Base-by-base conservation (phyloP, 2,113 vertebrate genomes). In the Brachyistius frenatus region DNA sequence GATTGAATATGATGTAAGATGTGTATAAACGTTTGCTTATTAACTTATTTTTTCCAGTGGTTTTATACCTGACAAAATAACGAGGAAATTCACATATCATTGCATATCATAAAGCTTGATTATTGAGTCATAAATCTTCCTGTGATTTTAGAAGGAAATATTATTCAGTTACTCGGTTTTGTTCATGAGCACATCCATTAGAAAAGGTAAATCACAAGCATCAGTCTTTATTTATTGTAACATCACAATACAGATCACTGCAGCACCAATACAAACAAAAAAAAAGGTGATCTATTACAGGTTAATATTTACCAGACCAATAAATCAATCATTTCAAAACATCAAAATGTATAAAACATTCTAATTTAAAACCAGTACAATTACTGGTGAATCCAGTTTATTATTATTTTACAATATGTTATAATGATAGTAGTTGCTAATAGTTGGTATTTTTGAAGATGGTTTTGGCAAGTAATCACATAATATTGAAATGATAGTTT, bases 1-100 rank as follows among this genome's bases (percentile, higher is more conserved):
- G 66, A 82, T 88, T 92, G 85, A 93, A 91, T 91, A 80, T 91
- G 84, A 87, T 89, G 88, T 92, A 86, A 89, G 88, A 86, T 91
- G 89, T 92, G 84, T 89, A 92, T 82, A 86, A 91, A 91, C 63
- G 81, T 86, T 87, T 91, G 83, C 86, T 72, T 89, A 92, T 92
- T 93, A 93, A 94, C 92, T 92, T 93, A 93, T 95, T 93, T 86
- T 73, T 85, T 57, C 46, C 78, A 52, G 73, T 66, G 84, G 64
- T 86, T 89, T 92, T 91, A 46, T 90, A 86, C 74, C 79, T 69
- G 79, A 73, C 54, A 71, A 62, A 84, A 73, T 90, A 81, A 78
- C 75, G 80, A 70, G 46, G 16, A 55, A 50, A 30, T 71, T 74
- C 54, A 78, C 83, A 77, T 83, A 78, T 75, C 71, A 23, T 66